Base-by-base conservation (phyloP, 1,140 invertebrate species). In the Euura lappo region DNA sequence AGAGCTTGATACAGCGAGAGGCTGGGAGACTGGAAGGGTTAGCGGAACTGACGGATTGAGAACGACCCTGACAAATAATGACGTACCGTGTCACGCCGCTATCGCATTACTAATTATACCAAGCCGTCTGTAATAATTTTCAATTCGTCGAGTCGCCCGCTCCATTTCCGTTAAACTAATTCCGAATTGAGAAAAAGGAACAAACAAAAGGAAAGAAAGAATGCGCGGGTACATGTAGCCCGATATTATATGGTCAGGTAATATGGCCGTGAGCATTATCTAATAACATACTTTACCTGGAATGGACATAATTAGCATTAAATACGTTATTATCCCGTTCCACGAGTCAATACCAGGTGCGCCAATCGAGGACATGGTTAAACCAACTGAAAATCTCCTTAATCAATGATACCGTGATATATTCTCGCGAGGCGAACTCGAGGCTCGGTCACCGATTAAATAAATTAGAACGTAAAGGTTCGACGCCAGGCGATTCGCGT, bases 301-400 rank as follows among this genome's bases (percentile, higher is more conserved):
- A 80, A 82, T 81, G 77, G 77, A 73, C 79, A 80, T 83, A 80
- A 83, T 81, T 80, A 83, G 78, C 75, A 80, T 79, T 79, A 80
- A 79, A 80, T 78, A 77, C 73, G 78, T 78, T 79, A 80, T 78
- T 77, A 80, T 73, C 68, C 45, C 44, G 70, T 72, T 71, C 11
- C 66, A 42, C 66, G 28, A 44, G 44, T 60, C 66, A 42, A 44
- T 68, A 64, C 69, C 78, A 79, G 75, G 74, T 75, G 75, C 13
- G 74, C 72, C 68, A 67, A 72, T 74, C 76, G 75, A 73, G 73
- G 71, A 74, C 72, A 73, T 42, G 51, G 51, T 60, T 68, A 42
- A 2, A 68, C 66, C 10, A 10, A 68, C 44, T 68, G 66, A 68
- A 68, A 76, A 73, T 71, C 69, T 76, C 70, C 77, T 73, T 75